Evolutionary conservation across 2,888 invertebrate species (phyloP).

Genomic region (Polydrusus pterygomalis): DNA sequence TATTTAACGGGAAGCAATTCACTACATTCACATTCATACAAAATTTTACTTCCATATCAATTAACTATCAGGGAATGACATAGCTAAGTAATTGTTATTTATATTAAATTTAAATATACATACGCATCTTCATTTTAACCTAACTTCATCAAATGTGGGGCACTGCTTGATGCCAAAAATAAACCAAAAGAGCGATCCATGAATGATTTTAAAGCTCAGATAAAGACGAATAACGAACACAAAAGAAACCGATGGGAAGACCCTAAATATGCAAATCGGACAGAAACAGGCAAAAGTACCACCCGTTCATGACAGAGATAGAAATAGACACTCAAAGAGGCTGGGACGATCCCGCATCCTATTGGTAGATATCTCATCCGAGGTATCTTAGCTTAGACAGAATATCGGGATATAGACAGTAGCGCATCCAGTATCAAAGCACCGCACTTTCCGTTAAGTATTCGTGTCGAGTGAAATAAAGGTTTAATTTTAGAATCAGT

Average conservation of each 20-base stretch:
- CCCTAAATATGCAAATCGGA: slow-evolving; percentile 53
- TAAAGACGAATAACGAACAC: slow-evolving; percentile 22
- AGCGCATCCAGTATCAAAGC: slow-evolving; percentile 53
- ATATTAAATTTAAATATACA: no score
- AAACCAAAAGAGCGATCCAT: not conserved
- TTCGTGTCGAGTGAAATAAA: slow-evolving; percentile 47
- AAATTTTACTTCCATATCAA: no score
- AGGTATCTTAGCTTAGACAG: slow-evolving; percentile 51
- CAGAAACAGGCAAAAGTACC: slow-evolving; percentile 48
- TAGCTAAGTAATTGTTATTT: no score
- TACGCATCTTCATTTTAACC: no score
- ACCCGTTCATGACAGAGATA: slow-evolving; percentile 50
- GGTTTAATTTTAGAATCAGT: slow-evolving; percentile 45
- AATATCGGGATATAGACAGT: slow-evolving; percentile 51
- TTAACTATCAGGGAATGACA: no score
- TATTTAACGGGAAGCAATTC: no score
- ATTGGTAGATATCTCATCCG: slow-evolving; percentile 59
- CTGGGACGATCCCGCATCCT: slow-evolving; percentile 58
- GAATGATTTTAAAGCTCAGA: slow-evolving; percentile 9
- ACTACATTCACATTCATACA: no score
- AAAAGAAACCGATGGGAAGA: slow-evolving; percentile 45
- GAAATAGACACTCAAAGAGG: slow-evolving; percentile 59
- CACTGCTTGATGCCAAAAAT: not conserved
- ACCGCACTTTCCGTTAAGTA: slow-evolving; percentile 44
- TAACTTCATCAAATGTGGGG: not conserved